phyloP scores from a whole-genome alignment of 2,113 vertebrate genomes.

The Tupaia chinensis region DNA sequence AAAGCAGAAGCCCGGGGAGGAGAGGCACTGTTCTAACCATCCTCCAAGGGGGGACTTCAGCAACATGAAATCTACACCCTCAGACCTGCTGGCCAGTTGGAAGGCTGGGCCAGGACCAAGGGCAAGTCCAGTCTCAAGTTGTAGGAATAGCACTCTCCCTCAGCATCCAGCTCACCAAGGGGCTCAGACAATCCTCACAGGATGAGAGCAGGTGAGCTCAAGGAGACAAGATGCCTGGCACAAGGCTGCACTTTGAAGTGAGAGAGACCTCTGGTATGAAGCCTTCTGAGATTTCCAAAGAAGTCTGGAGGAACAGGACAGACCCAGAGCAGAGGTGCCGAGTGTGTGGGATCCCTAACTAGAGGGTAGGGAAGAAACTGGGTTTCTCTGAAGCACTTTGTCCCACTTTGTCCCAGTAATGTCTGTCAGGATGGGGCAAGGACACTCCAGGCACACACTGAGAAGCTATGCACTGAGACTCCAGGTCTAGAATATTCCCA shows the following conservation, averaged over 20 bases:
- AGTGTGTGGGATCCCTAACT: too few relatives aligned
- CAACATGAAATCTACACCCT: neutral
- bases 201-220: conserved; percentile 46
- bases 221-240: conserved; percentile 22
- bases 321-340: conserved; percentile 32
- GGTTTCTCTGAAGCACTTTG: neutral
- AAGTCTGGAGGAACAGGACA: conserved; percentile 53
- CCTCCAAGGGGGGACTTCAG: neutral
- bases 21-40: neutral
- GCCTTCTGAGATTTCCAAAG: neutral
- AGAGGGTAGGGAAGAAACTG: neutral
- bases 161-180: conserved; percentile 13
- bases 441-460: neutral
- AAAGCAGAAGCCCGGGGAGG: neutral
- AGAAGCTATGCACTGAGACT: neutral
- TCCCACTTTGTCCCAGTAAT: neutral
- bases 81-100: neutral
- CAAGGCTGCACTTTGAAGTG: neutral
- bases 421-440: neutral
- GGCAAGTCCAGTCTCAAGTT: neutral
- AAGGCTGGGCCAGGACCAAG: neutral
- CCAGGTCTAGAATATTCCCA: neutral
- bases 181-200: conserved; percentile 50
- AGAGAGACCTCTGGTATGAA: neutral
- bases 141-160: neutral